A percentile compares a stretch with the other conserved stretches of the same genome.
Evolutionary conservation across 2,113 vertebrate species (phyloP).

Genomic region (Platanista minor): DNA sequence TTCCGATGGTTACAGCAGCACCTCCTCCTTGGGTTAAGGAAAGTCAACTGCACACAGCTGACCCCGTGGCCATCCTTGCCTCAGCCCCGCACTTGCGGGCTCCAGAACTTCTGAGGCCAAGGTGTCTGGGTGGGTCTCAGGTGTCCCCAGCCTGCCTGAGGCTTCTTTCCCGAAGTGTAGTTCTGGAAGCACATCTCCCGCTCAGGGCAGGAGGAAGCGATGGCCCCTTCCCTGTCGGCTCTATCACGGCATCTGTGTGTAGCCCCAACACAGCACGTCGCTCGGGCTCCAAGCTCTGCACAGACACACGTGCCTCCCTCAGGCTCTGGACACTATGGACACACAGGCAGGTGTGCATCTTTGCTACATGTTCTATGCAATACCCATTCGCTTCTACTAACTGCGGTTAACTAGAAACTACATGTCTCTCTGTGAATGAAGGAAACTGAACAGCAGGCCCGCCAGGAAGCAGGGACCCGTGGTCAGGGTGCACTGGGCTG

Average conservation of each 20-base stretch:
- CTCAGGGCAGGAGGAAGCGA: neutral
- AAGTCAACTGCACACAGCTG: neutral
- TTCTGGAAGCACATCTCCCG: neutral
- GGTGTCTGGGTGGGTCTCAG: accelerated
- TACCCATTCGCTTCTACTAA: neutral
- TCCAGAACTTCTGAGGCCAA: neutral
- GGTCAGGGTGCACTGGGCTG: neutral
- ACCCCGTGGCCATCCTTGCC: neutral
- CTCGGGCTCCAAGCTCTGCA: neutral
- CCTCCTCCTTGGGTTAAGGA: neutral
- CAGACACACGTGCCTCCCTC: no score
- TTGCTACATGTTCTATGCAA: neutral
- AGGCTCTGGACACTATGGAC: no score
- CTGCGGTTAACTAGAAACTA: neutral
- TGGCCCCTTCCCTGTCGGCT: neutral
- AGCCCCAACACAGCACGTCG: neutral
- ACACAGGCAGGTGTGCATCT: neutral
- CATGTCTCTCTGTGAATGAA: neutral
- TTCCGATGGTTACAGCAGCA: no score
- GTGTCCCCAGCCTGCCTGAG: neutral
- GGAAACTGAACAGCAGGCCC: neutral
- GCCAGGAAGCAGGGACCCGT: neutral
- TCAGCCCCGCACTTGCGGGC: neutral
- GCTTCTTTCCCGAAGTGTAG: neutral
- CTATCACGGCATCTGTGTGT: no score